Evolutionary conservation across 2,797 vertebrate genomes (phyloP).

Genomic region (Catharus ustulatus): DNA sequence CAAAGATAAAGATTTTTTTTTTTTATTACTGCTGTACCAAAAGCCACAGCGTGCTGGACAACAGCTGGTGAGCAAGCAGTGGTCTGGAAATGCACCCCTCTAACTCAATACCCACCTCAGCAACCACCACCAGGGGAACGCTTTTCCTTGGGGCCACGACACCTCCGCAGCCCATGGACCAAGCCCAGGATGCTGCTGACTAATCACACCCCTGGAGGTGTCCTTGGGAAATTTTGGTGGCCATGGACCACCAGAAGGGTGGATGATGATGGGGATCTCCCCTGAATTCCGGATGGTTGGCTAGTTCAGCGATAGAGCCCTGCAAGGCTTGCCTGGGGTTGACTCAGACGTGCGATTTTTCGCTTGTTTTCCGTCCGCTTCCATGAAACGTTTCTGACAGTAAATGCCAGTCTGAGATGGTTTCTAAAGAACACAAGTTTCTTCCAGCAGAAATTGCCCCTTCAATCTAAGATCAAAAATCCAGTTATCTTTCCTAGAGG

Average conservation of each 20-base stretch:
- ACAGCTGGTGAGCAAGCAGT: background rate
- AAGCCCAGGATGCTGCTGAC: background rate
- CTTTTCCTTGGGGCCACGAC: fast-evolving
- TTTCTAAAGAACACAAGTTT: background rate
- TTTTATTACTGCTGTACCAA: background rate
- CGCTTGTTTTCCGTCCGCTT: background rate
- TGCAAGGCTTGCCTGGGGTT: background rate
- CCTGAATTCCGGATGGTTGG: fast-evolving
- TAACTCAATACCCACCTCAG: background rate
- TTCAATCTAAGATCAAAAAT: background rate
- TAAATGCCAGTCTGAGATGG: background rate
- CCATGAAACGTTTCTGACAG: background rate
- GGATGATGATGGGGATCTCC: fast-evolving
- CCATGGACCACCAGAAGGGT: background rate
- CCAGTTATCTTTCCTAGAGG: background rate
- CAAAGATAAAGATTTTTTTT: background rate
- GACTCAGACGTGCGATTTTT: background rate
- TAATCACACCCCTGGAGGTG: fast-evolving
- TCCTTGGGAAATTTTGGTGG: background rate
- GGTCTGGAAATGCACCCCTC: background rate
- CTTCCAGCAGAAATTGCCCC: background rate
- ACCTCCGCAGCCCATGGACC: background rate
- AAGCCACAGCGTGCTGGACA: background rate
- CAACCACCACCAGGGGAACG: background rate
- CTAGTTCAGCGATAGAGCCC: fast-evolving